Conservation (phyloP, 2,888 invertebrate genomes). For the Euspilapteryx auroguttella region DNA sequence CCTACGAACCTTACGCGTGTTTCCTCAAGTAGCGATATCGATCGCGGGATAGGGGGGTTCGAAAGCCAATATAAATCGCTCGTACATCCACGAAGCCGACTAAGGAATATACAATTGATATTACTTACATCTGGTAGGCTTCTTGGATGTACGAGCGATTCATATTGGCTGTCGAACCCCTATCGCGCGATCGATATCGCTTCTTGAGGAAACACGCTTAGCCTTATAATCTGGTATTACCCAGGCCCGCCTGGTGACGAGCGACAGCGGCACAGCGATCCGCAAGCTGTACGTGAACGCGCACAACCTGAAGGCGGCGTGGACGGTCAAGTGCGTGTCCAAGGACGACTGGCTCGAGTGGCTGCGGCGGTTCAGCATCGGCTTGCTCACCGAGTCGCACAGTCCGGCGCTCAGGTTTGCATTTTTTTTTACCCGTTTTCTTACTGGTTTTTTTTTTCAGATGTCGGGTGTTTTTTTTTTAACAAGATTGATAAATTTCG, state of each 20-base stretch:
- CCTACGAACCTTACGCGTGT: too few species aligned
- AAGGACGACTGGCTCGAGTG: conserved; percentile 99
- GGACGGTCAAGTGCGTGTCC: conserved; percentile 92
- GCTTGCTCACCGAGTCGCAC: conserved; percentile 91
- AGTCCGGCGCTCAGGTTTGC: conserved; percentile 81
- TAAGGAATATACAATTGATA: too few species aligned
- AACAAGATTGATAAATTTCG: conserved; percentile 5
- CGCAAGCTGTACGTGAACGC: conserved; percentile 83
- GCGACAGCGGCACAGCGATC: conserved; percentile 69
- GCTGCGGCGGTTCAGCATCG: conserved; percentile 89
- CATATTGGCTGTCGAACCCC: too few species aligned
- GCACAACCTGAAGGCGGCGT: conserved; percentile 82
- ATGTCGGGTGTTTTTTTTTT: conserved; percentile 3
- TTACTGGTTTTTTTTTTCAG: background rate
- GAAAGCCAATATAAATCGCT: too few species aligned
- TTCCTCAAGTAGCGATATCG: too few species aligned
- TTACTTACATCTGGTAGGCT: too few species aligned
- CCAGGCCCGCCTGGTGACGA: conserved; percentile 40
- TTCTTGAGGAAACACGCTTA: too few species aligned
- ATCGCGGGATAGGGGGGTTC: too few species aligned
- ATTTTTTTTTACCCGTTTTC: background rate
- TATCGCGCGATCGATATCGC: too few species aligned
- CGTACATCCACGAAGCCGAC: too few species aligned
- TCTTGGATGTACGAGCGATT: too few species aligned
- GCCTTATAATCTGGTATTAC: too few species aligned